Base-by-base conservation (phyloP, 2,888 invertebrate genomes). In the Dryomyza anilis region DNA sequence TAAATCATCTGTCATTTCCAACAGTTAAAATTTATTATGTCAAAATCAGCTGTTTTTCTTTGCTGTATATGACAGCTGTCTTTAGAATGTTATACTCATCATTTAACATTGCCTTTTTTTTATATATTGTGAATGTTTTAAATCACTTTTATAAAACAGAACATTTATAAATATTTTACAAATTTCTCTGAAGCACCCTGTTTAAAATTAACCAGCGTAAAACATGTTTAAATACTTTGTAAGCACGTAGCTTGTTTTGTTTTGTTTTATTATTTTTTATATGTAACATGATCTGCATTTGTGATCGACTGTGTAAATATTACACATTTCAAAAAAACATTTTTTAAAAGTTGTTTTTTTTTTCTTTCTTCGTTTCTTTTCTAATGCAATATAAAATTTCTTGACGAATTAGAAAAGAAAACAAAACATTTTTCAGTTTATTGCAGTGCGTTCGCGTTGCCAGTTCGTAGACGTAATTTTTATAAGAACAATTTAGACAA, bases 271-370 rank as follows among this genome's bases (percentile, higher is more conserved):
- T 48, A 27, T 33, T 23, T n/a, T n/a, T n/a, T 29, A 19, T 50
- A 16, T 45, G 65, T 63, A 67, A 67, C 52, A 50, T 68, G 60
- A 68, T 68, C 66, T 62, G 61, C 64, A 57, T 50, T 66, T 58
- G 61, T 58, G 55, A 57, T 60, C 65, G 56, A 60, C 56, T 67
- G 67, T 52, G 56, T 48, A 64, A 64, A 67, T 50, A 48, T 39
- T 55, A 8, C 36, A 57, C 2, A n/a, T n/a, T n/a, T n/a, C n/a
- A n/a, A n/a, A n/a, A n/a, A n/a, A n/a, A n/a, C n/a, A n/a, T n/a
- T n/a, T n/a, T 36, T 36, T 33, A 16, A 55, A 21, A 55, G 21
- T 39, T 14, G 10, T 36, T 62, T 36, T 3, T 50, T 50, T 50
- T 25, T n/a, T 50, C n/a, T 3, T 25, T 23, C 21, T 14, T 8